A percentile compares a stretch with the other conserved stretches of the same genome.
Conservation (phyloP, 1,140 invertebrate species). For the Chrysopa pallens region DNA sequence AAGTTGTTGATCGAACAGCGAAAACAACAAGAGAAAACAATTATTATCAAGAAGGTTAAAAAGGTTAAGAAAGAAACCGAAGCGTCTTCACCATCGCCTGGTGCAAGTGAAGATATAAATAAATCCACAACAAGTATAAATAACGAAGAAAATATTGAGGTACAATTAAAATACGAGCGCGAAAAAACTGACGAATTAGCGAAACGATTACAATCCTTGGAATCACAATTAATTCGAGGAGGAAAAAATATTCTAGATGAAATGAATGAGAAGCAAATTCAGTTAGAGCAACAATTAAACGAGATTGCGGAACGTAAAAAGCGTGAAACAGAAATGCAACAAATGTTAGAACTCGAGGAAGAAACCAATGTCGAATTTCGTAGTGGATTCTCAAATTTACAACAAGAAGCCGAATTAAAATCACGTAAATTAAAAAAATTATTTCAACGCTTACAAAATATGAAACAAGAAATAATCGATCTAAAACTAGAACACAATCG, state of each 20-base stretch:
- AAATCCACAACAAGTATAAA: constrained; percentile 1
- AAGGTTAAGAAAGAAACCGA: constrained; percentile 11
- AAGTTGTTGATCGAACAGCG: constrained; percentile 29
- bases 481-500: constrained; percentile 57
- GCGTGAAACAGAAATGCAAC: constrained; percentile 57
- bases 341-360: constrained; percentile 65
- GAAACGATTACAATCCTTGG: constrained; percentile 42
- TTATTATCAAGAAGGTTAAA: constrained; percentile 13
- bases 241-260: constrained; percentile 69
- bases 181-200: constrained; percentile 25
- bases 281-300: constrained; percentile 49
- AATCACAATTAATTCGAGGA: constrained; percentile 67
- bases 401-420: constrained; percentile 78
- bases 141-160: constrained; percentile 33
- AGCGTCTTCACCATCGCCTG: background rate
- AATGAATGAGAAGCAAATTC: constrained; percentile 65
- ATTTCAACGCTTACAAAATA: constrained; percentile 23
- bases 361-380: constrained; percentile 64
- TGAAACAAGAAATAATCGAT: constrained; percentile 54
- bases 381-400: constrained; percentile 61
- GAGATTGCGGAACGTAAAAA: constrained; percentile 65
- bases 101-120: constrained; percentile 12
- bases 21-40: constrained; percentile 16
- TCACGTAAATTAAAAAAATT: constrained; percentile 62
- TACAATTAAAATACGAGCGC: constrained; percentile 36